Evolutionary conservation across 2,888 invertebrate genomes (phyloP).

Genomic region (Cantharis flavilabris): DNA sequence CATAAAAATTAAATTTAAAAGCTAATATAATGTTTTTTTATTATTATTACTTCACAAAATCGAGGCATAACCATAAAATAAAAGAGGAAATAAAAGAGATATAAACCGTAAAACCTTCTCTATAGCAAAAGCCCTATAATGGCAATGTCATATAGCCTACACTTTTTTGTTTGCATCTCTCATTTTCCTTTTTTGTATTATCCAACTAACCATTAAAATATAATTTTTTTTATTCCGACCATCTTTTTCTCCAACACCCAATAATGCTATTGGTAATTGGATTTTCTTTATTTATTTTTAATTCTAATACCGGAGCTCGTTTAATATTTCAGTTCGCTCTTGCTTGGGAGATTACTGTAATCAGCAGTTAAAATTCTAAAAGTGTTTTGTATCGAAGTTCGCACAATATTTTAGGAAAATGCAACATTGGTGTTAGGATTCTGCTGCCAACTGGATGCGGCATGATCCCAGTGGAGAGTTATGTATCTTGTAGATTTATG

Average conservation of each 20-base stretch:
- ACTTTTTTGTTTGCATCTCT: constrained; percentile 42
- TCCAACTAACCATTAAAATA: constrained; percentile 16
- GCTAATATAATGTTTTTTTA: constrained; percentile 48
- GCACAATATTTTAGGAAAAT: constrained; percentile 1
- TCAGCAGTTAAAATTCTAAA: constrained; percentile 31
- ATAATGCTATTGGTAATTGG: neutral
- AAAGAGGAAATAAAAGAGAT: constrained; percentile 50
- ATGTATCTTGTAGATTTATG: constrained; percentile 57
- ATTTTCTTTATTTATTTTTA: neutral
- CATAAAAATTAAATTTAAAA: constrained; percentile 50
- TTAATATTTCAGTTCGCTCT: neutral
- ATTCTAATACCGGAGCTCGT: neutral
- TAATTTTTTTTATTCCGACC: constrained; percentile 7
- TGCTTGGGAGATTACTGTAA: constrained; percentile 4
- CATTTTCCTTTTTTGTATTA: constrained; percentile 34
- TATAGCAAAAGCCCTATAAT: constrained; percentile 46
- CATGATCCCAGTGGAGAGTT: constrained; percentile 54
- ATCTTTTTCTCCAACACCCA: neutral
- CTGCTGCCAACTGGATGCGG: constrained; percentile 43
- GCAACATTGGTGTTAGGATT: constrained; percentile 5
- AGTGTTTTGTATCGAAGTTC: constrained; percentile 20
- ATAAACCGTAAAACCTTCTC: constrained; percentile 49
- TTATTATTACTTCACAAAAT: constrained; percentile 49
- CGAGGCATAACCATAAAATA: constrained; percentile 50
- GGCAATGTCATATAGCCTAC: constrained; percentile 44